These are phyloP conservation scores for Hylia prasina DNA, from an alignment of 2,113 vertebrate species.

Conservation along the genomic window DNA sequence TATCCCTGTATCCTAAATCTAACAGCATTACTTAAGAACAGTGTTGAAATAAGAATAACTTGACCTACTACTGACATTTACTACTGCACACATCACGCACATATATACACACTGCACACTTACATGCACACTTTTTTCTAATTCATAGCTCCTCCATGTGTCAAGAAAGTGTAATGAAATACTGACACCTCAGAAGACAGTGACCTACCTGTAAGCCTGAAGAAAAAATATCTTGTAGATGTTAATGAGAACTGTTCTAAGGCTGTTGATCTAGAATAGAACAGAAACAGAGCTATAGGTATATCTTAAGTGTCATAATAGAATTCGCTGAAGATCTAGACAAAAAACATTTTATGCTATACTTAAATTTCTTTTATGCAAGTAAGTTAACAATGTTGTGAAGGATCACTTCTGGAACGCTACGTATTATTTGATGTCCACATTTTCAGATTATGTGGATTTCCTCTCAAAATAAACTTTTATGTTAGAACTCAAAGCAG, in stretches of 20 bases:
- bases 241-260: slow-evolving; percentile 80
- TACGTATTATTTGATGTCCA: neutral
- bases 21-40: neutral
- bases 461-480: neutral
- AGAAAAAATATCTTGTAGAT: slow-evolving; percentile 88
- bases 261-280: slow-evolving; percentile 80
- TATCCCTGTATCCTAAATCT: neutral
- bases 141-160: neutral
- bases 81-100: neutral
- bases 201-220: slow-evolving; percentile 87
- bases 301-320: neutral
- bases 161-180: neutral
- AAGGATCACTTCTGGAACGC: neutral
- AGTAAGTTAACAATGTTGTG: neutral
- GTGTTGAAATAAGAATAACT: neutral
- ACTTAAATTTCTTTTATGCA: neutral
- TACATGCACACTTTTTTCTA: neutral
- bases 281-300: neutral
- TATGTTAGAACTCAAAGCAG: neutral
- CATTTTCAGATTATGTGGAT: neutral
- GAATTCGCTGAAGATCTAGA: neutral
- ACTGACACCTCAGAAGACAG: neutral
- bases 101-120: neutral
- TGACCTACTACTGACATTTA: neutral
- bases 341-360: neutral